A percentile compares a stretch with the other conserved stretches of the same genome.
Evolutionary conservation across 2,888 invertebrate species (phyloP).

Genomic region (Troides aeacus): DNA sequence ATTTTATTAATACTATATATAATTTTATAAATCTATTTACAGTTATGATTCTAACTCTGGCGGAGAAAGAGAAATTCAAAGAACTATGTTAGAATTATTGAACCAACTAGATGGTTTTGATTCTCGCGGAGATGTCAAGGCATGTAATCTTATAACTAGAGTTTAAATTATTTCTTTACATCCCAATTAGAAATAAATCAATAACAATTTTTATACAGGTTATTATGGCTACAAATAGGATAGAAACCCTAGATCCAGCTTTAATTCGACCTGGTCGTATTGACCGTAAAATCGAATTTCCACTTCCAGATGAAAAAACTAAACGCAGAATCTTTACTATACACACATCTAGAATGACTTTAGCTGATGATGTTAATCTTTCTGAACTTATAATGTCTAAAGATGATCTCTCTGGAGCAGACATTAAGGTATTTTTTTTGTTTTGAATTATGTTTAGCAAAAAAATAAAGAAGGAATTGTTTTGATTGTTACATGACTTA

Average conservation of each 20-base stretch:
- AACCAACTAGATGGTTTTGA: constrained; percentile 99
- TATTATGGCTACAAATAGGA: constrained; percentile 98
- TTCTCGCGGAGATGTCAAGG: constrained; percentile 97
- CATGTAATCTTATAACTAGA: constrained; percentile 46
- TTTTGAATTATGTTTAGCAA: background rate
- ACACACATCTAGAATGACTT: constrained; percentile 99
- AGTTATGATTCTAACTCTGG: constrained; percentile 99
- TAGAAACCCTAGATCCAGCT: constrained; percentile 99
- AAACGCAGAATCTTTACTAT: constrained; percentile 98
- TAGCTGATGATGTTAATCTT: constrained; percentile 97
- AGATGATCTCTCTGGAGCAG: constrained; percentile 98
- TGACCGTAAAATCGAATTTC: constrained; percentile 99
- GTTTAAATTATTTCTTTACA: background rate
- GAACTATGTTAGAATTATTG: constrained; percentile 99
- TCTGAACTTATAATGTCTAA: constrained; percentile 99
- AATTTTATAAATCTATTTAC: constrained; percentile 1
- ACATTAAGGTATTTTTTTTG: constrained; percentile 85
- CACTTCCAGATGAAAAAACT: constrained; percentile 99
- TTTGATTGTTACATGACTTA: too few relatives aligned
- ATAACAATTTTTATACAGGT: constrained; percentile 81
- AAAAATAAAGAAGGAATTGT: background rate
- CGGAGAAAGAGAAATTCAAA: constrained; percentile 99
- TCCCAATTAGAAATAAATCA: background rate
- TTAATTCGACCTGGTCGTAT: constrained; percentile 99
- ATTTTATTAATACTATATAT: background rate